A percentile compares a stretch with the other conserved stretches of the same genome.
Conservation (phyloP, 2,797 vertebrate species). For the Notolepis coatsorum region DNA sequence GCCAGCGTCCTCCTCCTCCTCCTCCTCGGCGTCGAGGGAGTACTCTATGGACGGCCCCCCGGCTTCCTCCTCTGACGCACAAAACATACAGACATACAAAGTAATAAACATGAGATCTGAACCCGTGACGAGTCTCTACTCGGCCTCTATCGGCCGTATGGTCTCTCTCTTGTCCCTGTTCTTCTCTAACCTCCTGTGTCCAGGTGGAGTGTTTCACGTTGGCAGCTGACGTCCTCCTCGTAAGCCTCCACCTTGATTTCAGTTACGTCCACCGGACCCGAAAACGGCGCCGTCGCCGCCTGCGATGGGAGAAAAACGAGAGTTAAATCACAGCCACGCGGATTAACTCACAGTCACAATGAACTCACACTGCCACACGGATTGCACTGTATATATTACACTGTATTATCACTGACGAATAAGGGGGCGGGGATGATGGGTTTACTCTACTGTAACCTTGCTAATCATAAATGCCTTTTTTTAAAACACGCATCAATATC, state of each 20-base stretch:
- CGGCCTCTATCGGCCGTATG: no score
- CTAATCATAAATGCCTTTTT: no score
- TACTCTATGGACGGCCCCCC: slow-evolving; percentile 18
- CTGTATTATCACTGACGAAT: no score
- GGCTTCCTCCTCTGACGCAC: slow-evolving; percentile 40
- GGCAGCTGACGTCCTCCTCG: slow-evolving; percentile 39
- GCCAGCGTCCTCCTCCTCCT: slow-evolving; percentile 28
- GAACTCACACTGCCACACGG: no score
- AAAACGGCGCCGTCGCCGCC: slow-evolving; percentile 12
- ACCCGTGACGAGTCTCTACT: neutral
- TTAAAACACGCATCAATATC: no score
- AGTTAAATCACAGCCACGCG: no score
- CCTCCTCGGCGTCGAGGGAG: neutral
- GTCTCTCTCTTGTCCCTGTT: no score
- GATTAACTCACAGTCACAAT: no score
- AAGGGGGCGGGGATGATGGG: no score
- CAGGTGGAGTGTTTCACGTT: slow-evolving; percentile 12
- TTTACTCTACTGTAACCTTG: no score
- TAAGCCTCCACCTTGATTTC: slow-evolving; percentile 61
- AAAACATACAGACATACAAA: slow-evolving; percentile 16
- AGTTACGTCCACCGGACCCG: slow-evolving; percentile 32
- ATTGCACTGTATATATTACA: no score
- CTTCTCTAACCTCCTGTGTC: slow-evolving; percentile 41
- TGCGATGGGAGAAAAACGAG: slow-evolving; percentile 23
- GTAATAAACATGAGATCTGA: neutral